These are phyloP conservation scores for Chirona hameri DNA, from an alignment of 2,888 invertebrate genomes.

Conservation along the genomic window DNA sequence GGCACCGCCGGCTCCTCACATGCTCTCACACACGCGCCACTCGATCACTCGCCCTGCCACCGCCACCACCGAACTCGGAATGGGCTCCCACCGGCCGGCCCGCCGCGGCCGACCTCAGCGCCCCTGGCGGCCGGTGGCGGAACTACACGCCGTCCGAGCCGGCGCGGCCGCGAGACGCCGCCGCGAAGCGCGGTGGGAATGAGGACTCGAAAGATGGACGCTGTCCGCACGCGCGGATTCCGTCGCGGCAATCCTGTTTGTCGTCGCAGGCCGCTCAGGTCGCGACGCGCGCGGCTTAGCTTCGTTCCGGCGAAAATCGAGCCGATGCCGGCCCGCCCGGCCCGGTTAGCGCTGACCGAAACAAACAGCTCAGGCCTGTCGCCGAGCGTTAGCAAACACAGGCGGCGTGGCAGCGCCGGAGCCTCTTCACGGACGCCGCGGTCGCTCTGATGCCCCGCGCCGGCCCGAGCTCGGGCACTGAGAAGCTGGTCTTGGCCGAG, in stretches of 20 bases:
- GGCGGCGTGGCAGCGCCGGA: not conserved
- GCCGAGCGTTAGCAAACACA: not conserved
- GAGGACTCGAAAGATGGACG: not conserved
- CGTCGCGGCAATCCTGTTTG: not conserved
- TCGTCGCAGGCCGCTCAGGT: not conserved
- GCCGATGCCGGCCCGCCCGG: not conserved
- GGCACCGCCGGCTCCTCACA: not conserved
- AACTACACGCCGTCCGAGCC: not conserved
- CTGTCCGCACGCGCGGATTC: not conserved
- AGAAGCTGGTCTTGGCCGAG: not conserved
- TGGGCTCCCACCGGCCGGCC: not conserved
- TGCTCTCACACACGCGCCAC: not conserved
- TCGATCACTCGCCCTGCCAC: not conserved
- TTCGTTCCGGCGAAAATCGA: not conserved
- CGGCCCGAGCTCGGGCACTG: not conserved
- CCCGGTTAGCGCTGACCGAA: not conserved
- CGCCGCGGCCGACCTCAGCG: not conserved
- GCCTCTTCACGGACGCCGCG: not conserved
- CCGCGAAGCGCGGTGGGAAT: not conserved
- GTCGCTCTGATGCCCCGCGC: not conserved
- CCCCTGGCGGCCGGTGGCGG: not conserved
- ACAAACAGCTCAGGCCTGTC: conserved; percentile 22
- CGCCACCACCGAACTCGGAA: not conserved
- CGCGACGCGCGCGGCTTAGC: not conserved
- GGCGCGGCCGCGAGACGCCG: not conserved